These are phyloP conservation scores for Ennomos fuscantarius DNA, from an alignment of 2,888 invertebrate species.

Conservation along the genomic window DNA sequence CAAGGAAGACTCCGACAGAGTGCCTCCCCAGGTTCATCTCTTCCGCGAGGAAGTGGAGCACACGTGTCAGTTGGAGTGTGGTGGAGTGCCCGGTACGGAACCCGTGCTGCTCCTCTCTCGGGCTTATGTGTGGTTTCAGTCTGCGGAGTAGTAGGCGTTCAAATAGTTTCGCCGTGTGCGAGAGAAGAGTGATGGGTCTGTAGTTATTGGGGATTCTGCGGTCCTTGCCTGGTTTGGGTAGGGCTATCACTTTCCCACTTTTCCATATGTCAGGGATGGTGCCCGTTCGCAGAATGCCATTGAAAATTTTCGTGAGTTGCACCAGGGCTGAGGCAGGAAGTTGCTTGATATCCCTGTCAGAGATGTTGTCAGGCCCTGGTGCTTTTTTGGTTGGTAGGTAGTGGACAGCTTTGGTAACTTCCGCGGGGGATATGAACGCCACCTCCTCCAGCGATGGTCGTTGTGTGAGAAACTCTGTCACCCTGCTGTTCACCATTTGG, in stretches of 20 bases:
- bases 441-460: neutral
- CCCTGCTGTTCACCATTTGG: neutral
- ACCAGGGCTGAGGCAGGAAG: neutral
- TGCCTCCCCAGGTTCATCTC: constrained; percentile 22
- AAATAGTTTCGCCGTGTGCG: constrained; percentile 36
- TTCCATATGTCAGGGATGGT: constrained; percentile 34
- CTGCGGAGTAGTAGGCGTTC: constrained; percentile 30
- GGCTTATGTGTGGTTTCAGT: constrained; percentile 7
- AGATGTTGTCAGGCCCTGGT: neutral
- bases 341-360: constrained; percentile 5
- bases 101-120: constrained; percentile 37
- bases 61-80: constrained; percentile 43
- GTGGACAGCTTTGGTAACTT: neutral
- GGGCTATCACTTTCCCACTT: constrained; percentile 27
- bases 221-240: constrained; percentile 42
- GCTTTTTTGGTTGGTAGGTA: neutral
- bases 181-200: constrained; percentile 15
- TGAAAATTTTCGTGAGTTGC: constrained; percentile 15
- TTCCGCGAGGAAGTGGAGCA: constrained; percentile 36
- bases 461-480: neutral
- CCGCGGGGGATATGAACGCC: neutral
- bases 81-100: constrained; percentile 41
- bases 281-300: constrained; percentile 24
- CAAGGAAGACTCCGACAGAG: too few relatives aligned
- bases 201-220: too few relatives aligned